A percentile compares a stretch with the other conserved stretches of the same genome.
Evolutionary conservation across 30 jellyfish, hydroid and myxozoan species (phyloP).

Genomic region (Rhopilema esculentum): DNA sequence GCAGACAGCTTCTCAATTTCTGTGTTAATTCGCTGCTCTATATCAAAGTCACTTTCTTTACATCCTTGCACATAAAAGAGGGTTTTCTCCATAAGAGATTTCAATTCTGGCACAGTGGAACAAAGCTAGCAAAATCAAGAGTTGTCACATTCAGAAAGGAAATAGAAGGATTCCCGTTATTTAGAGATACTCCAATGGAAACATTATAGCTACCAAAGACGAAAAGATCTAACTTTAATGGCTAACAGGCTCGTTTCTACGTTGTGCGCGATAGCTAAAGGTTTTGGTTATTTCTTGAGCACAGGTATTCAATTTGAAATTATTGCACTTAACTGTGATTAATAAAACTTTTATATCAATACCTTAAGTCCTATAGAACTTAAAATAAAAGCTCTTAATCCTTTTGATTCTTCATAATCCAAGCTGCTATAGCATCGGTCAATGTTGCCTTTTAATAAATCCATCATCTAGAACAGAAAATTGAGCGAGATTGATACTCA

Average conservation of each 20-base stretch:
- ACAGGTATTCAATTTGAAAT: too few relatives aligned
- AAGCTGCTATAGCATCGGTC: slow-evolving; percentile 91
- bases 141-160: background rate
- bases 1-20: slow-evolving; percentile 55
- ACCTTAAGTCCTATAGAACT: slow-evolving; percentile 90
- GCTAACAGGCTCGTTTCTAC: too few relatives aligned
- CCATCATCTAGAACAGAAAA: slow-evolving; percentile 65
- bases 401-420: slow-evolving; percentile 79
- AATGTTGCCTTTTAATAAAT: slow-evolving; percentile 65
- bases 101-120: slow-evolving; percentile 30
- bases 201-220: too few relatives aligned
- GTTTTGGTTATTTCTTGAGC: too few relatives aligned
- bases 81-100: slow-evolving; percentile 27
- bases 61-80: slow-evolving; percentile 69
- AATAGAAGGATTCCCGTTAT: too few relatives aligned
- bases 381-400: slow-evolving; percentile 79
- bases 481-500: too few relatives aligned
- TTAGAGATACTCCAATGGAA: too few relatives aligned
- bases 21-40: slow-evolving; percentile 9
- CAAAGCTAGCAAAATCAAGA: slow-evolving; percentile 46
- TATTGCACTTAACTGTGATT: background rate
- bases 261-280: too few relatives aligned
- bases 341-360: background rate
- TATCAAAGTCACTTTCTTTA: slow-evolving; percentile 24
- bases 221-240: too few relatives aligned